Evolutionary conservation across 2,888 invertebrate species (phyloP).

Genomic region (Euphydryas editha): DNA sequence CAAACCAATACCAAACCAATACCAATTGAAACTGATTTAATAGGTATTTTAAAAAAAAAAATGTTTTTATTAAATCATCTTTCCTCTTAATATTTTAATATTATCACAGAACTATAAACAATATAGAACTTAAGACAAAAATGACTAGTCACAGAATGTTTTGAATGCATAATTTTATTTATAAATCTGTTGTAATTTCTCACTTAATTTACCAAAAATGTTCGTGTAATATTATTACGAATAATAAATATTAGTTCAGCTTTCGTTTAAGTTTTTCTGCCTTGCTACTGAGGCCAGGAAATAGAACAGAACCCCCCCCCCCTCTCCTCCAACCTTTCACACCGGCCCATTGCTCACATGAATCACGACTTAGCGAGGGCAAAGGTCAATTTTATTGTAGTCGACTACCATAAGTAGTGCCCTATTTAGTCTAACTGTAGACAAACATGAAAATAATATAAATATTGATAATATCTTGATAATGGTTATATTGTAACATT

Average conservation of each 20-base stretch:
- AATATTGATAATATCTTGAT: too few relatives aligned
- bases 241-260: background rate
- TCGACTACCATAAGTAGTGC: constrained; percentile 34
- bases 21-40: too few relatives aligned
- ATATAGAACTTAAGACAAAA: too few relatives aligned
- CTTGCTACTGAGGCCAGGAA: constrained; percentile 24
- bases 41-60: too few relatives aligned
- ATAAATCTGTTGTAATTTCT: background rate
- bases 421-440: constrained; percentile 1
- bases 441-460: background rate
- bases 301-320: constrained; percentile 33
- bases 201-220: background rate
- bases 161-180: background rate
- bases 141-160: too few relatives aligned
- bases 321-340: constrained; percentile 74
- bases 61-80: too few relatives aligned
- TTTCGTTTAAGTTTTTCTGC: constrained; percentile 7
- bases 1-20: too few relatives aligned
- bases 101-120: too few relatives aligned
- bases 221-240: background rate
- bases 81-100: too few relatives aligned
- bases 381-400: constrained; percentile 60
- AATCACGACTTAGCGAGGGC: constrained; percentile 63
- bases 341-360: constrained; percentile 62
- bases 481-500: too few relatives aligned